Conservation (phyloP, 1,140 invertebrate species). For the Tribolium castaneum region DNA sequence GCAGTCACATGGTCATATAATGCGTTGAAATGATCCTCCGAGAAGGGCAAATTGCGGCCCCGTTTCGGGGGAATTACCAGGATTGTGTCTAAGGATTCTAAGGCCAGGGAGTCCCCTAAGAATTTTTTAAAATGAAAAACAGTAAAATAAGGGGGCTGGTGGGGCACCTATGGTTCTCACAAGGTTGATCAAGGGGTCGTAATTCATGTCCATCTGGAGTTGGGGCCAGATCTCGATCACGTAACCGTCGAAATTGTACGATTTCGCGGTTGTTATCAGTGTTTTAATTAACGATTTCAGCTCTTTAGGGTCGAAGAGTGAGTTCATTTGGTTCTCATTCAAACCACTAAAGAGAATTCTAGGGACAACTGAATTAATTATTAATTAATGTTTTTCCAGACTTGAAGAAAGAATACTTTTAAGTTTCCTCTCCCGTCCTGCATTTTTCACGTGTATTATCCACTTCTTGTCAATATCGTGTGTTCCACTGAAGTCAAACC, state of each 20-base stretch:
- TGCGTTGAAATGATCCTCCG: conserved; percentile 79
- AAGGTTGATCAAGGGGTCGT: conserved; percentile 72
- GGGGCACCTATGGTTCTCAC: conserved; percentile 68
- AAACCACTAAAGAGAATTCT: conserved; percentile 89
- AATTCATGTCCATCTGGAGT: conserved; percentile 74
- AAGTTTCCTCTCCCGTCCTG: conserved; percentile 64
- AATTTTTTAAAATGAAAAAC: too few species aligned
- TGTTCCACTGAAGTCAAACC: conserved; percentile 74
- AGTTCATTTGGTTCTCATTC: conserved; percentile 75
- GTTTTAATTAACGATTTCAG: conserved; percentile 69
- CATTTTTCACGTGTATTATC: conserved; percentile 76
- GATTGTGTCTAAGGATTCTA: conserved; percentile 74
- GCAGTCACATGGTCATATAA: conserved; percentile 81
- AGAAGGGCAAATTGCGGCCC: conserved; percentile 80
- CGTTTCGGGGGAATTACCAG: conserved; percentile 87
- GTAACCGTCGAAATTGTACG: conserved; percentile 84
- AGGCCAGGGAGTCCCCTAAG: conserved; percentile 44
- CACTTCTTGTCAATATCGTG: conserved; percentile 88
- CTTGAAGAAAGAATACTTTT: conserved; percentile 62
- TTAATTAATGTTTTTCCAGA: too few species aligned
- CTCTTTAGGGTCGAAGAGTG: conserved; percentile 72
- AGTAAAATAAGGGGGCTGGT: too few species aligned
- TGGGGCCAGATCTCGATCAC: conserved; percentile 92
- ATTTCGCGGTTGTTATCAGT: conserved; percentile 72
- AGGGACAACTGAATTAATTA: conserved; percentile 74